A percentile compares a stretch with the other conserved stretches of the same genome.
phyloP scores from a whole-genome alignment of 2,113 vertebrate genomes.

The Lepus europaeus region DNA sequence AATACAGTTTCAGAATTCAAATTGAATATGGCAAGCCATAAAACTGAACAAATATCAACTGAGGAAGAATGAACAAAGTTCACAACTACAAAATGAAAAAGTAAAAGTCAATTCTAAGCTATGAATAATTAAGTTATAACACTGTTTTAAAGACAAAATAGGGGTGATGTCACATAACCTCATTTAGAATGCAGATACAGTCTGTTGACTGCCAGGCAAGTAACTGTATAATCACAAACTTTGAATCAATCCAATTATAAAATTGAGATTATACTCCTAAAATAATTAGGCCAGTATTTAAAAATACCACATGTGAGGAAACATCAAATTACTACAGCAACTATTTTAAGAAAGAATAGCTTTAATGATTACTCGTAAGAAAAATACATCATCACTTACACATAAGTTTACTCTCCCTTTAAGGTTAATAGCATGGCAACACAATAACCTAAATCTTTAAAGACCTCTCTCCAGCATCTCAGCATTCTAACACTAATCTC shows the following conservation, averaged over 20 bases:
- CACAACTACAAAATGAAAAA: constrained; percentile 19
- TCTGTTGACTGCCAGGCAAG: background rate
- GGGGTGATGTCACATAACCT: background rate
- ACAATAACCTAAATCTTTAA: background rate
- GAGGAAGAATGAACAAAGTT: constrained; percentile 21
- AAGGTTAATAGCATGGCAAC: background rate
- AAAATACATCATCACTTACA: background rate
- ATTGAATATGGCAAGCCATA: background rate
- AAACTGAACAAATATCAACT: constrained; percentile 24
- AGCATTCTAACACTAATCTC: background rate
- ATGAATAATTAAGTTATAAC: background rate
- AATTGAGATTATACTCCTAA: constrained; percentile 18
- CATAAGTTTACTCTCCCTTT: background rate
- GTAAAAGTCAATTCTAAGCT: background rate
- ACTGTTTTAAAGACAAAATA: constrained; percentile 22
- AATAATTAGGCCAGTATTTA: constrained; percentile 35
- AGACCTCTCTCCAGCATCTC: background rate
- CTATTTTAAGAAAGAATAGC: background rate
- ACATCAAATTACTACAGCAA: background rate
- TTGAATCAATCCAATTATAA: background rate
- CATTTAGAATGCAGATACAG: background rate
- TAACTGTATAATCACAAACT: background rate
- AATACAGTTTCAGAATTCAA: constrained; percentile 17
- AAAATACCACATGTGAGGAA: background rate
- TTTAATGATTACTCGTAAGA: background rate